Evolutionary conservation across 2,888 invertebrate species (phyloP).

Genomic region (Drosophila fulvimacula): DNA sequence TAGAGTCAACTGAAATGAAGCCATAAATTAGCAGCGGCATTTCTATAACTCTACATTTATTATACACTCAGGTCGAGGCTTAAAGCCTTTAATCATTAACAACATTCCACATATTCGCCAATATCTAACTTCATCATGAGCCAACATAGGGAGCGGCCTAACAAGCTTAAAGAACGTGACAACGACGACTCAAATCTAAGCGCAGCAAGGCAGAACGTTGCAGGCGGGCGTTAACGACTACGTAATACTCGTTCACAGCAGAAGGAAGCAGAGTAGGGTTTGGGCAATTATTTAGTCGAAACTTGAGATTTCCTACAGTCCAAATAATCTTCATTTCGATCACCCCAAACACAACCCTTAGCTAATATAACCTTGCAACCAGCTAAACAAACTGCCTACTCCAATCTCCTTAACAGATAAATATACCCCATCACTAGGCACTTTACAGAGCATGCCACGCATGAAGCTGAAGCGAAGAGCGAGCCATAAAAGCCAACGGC

Average conservation of each 20-base stretch:
- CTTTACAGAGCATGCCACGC: neutral
- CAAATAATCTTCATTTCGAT: too few relatives aligned
- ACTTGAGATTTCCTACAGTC: too few relatives aligned
- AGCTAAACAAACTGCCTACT: neutral
- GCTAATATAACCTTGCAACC: too few relatives aligned
- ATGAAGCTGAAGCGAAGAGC: neutral
- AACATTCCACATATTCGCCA: constrained; percentile 76
- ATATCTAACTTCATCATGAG: constrained; percentile 60
- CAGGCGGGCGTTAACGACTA: neutral
- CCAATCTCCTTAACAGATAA: too few relatives aligned
- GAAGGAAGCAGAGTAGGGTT: too few relatives aligned
- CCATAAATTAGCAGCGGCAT: constrained; percentile 17
- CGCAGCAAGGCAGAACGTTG: neutral
- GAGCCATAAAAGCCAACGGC: constrained; percentile 4
- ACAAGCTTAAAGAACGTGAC: constrained; percentile 64
- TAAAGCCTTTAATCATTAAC: neutral
- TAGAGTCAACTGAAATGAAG: constrained; percentile 27
- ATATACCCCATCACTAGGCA: neutral
- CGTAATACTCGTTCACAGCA: neutral
- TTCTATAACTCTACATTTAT: neutral
- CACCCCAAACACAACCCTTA: too few relatives aligned
- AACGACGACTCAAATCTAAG: neutral
- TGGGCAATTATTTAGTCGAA: too few relatives aligned
- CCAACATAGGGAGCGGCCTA: constrained; percentile 58
- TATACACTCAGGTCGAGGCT: neutral